Conservation (phyloP, 2,888 invertebrate genomes). For the Ganaspis brasiliensis region DNA sequence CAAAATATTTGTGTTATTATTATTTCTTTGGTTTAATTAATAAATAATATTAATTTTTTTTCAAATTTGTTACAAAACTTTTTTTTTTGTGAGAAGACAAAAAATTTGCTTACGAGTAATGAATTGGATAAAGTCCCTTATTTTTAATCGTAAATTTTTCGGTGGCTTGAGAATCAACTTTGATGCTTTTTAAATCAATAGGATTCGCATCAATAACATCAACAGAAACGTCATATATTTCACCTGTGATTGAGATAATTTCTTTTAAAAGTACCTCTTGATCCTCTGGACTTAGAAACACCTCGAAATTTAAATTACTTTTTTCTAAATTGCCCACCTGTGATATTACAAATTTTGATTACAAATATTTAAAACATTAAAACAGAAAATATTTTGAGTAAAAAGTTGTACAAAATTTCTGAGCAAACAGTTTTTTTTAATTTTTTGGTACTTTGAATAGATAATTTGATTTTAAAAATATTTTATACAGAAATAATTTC, state of each 20-base stretch:
- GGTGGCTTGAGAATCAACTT: constrained; percentile 82
- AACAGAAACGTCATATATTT: constrained; percentile 84
- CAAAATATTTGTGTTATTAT: not conserved
- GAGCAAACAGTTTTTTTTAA: too few relatives aligned
- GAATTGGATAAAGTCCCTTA: constrained; percentile 83
- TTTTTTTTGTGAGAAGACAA: too few relatives aligned
- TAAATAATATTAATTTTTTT: too few relatives aligned
- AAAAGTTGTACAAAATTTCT: too few relatives aligned
- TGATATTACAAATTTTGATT: too few relatives aligned
- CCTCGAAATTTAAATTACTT: constrained; percentile 59
- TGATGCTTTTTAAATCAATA: constrained; percentile 83
- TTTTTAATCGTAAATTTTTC: constrained; percentile 82
- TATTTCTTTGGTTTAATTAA: not conserved
- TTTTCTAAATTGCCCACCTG: constrained; percentile 53
- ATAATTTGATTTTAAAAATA: too few relatives aligned
- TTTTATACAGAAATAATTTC: too few relatives aligned
- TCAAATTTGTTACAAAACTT: too few relatives aligned
- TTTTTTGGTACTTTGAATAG: too few relatives aligned
- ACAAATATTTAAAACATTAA: too few relatives aligned
- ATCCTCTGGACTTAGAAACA: constrained; percentile 81
- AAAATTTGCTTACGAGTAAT: constrained; percentile 81
- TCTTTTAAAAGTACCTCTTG: constrained; percentile 81
- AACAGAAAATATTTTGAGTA: too few relatives aligned
- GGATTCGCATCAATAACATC: constrained; percentile 82
- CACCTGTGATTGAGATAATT: constrained; percentile 81